These are phyloP conservation scores for Neofelis nebulosa DNA, from an alignment of 2,113 vertebrate species.

Conservation along the genomic window DNA sequence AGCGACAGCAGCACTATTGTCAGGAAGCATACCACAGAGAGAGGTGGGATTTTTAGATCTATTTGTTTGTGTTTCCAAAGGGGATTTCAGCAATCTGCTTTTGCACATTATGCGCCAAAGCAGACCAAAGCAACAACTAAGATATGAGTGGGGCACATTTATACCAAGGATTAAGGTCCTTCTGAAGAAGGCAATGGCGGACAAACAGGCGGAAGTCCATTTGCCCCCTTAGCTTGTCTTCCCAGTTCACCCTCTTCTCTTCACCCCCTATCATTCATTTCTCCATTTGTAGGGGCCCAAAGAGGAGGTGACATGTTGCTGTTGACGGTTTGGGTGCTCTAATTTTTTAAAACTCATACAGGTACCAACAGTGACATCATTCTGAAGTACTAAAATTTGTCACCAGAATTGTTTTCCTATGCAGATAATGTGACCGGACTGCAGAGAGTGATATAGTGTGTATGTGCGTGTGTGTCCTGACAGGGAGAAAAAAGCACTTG, in stretches of 20 bases:
- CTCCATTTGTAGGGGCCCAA: neutral
- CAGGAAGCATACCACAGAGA: slow-evolving; percentile 47
- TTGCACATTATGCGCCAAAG: slow-evolving; percentile 10
- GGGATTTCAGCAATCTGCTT: slow-evolving; percentile 67
- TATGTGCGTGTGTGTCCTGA: slow-evolving; percentile 25
- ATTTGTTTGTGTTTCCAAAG: slow-evolving; percentile 33
- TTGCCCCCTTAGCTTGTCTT: neutral
- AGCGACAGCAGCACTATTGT: slow-evolving; percentile 61
- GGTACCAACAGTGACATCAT: neutral
- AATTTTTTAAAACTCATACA: slow-evolving; percentile 53
- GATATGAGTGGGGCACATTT: slow-evolving; percentile 43
- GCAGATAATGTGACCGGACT: neutral
- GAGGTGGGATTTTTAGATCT: slow-evolving; percentile 50
- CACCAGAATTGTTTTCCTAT: slow-evolving; percentile 14
- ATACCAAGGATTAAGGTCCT: neutral
- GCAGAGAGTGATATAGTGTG: neutral
- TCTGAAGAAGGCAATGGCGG: neutral
- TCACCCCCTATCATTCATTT: neutral
- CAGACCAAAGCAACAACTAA: slow-evolving; percentile 52
- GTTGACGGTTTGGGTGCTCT: slow-evolving; percentile 27
- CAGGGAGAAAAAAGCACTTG: slow-evolving; percentile 60
- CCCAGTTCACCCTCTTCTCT: neutral
- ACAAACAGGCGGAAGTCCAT: neutral
- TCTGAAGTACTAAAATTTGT: slow-evolving; percentile 17
- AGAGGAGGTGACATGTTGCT: neutral